Conservation (phyloP, 2,888 invertebrate species). For the Proisotoma minuta region DNA sequence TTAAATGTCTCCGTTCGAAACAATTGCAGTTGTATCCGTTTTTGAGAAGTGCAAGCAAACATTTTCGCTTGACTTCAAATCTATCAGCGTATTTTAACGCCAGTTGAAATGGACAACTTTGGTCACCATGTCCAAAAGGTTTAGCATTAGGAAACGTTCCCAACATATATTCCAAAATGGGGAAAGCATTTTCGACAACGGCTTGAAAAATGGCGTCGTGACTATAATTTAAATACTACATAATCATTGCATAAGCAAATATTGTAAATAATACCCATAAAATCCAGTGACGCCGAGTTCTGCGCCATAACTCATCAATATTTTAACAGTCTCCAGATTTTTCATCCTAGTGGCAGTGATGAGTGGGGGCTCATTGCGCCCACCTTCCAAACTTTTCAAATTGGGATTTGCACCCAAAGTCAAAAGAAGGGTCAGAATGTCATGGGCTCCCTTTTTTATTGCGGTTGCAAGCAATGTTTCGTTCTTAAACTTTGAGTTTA, state of each 20-base stretch:
- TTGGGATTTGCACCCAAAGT: conserved; percentile 39
- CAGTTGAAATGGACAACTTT: conserved; percentile 28
- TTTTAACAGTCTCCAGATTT: conserved; percentile 30
- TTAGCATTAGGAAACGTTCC: conserved; percentile 10
- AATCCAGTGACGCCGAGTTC: conserved; percentile 31
- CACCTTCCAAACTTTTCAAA: conserved; percentile 42
- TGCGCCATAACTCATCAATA: conserved; percentile 37
- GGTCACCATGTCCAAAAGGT: conserved; percentile 5
- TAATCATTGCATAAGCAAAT: background rate
- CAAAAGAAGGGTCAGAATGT: conserved; percentile 35
- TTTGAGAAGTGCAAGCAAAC: conserved; percentile 23
- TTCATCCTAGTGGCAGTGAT: conserved; percentile 41
- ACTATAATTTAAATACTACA: conserved; percentile 21
- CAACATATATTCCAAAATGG: conserved; percentile 41
- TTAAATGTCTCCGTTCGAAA: background rate
- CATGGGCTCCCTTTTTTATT: conserved; percentile 24
- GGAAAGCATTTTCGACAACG: conserved; percentile 38
- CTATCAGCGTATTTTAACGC: conserved; percentile 23
- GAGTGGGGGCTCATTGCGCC: conserved; percentile 41
- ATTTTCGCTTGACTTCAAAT: conserved; percentile 24
- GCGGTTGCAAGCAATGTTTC: conserved; percentile 39
- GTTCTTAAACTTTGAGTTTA: conserved; percentile 35
- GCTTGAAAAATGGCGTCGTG: conserved; percentile 45
- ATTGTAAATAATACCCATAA: conserved; percentile 39
- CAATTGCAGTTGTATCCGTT: conserved; percentile 26